Evolutionary conservation across 2,113 vertebrate genomes (phyloP).

Genomic region (Eubucco bourcierii): DNA sequence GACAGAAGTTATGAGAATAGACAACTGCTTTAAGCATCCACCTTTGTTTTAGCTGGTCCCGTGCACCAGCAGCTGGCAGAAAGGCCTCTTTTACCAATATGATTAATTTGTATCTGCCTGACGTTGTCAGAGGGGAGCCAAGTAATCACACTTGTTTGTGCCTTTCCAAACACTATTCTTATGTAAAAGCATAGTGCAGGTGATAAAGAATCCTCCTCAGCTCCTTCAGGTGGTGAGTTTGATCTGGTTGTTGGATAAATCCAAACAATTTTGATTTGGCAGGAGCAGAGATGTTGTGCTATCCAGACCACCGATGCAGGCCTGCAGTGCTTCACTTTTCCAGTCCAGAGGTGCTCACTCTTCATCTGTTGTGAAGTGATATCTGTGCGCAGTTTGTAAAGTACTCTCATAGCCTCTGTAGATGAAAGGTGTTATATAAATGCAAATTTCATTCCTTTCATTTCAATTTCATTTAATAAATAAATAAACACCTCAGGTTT

Average conservation of each 20-base stretch:
- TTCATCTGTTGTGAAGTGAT: not conserved
- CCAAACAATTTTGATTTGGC: not conserved
- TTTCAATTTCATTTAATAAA: slow-evolving; percentile 58
- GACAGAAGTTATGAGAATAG: not conserved
- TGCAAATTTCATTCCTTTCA: slow-evolving; percentile 42
- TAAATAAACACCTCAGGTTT: slow-evolving; percentile 14
- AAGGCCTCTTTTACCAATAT: not conserved
- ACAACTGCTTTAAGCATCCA: not conserved
- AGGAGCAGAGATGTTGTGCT: not conserved
- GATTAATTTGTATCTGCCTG: not conserved
- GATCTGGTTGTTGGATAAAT: not conserved
- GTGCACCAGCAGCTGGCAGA: not conserved
- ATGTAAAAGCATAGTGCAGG: not conserved
- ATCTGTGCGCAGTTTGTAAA: not conserved
- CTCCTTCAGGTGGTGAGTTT: not conserved
- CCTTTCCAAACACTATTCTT: not conserved
- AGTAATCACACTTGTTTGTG: not conserved
- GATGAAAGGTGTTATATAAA: slow-evolving; percentile 65
- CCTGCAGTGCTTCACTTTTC: not conserved
- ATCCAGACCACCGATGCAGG: rapidly evolving
- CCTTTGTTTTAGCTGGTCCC: not conserved
- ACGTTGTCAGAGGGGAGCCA: not conserved
- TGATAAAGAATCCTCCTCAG: not conserved
- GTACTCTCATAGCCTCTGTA: slow-evolving; percentile 6
- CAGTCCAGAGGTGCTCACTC: not conserved